Percentiles rank a stretch among this genome's conserved stretches.
Evolutionary conservation across 2,113 vertebrate genomes (phyloP).

Genomic region (Larimichthys crocea): DNA sequence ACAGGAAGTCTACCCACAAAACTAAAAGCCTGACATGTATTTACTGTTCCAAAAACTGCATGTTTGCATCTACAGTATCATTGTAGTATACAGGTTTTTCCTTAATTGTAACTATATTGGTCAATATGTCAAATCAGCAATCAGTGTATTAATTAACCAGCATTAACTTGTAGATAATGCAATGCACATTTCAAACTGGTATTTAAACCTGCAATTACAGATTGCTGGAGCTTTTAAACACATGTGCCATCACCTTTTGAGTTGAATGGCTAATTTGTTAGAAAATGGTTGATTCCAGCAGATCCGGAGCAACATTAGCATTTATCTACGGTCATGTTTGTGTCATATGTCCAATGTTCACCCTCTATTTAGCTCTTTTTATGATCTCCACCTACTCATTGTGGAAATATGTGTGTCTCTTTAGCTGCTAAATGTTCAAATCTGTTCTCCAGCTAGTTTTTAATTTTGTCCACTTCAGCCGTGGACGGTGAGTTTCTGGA

Average conservation of each 20-base stretch:
- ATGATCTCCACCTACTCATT: not conserved
- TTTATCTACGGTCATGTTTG: not conserved
- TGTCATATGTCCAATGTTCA: not conserved
- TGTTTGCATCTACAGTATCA: not conserved
- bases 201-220: too few species aligned
- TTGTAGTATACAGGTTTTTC: not conserved
- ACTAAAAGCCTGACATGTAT: too few species aligned
- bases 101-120: not conserved
- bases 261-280: too few species aligned
- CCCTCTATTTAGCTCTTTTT: not conserved
- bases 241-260: too few species aligned
- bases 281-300: too few species aligned
- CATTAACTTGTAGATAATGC: not conserved
- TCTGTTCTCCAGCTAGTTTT: too few species aligned
- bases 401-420: not conserved
- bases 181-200: not conserved
- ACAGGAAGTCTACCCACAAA: too few species aligned
- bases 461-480: not conserved
- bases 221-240: not conserved
- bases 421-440: too few species aligned
- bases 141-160: not conserved
- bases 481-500: not conserved
- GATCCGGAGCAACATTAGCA: not conserved
- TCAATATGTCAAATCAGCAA: slow-evolving; percentile 1
- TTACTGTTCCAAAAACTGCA: not conserved